These are phyloP conservation scores for Perca fluviatilis DNA, from an alignment of 2,113 vertebrate species.

Conservation along the genomic window DNA sequence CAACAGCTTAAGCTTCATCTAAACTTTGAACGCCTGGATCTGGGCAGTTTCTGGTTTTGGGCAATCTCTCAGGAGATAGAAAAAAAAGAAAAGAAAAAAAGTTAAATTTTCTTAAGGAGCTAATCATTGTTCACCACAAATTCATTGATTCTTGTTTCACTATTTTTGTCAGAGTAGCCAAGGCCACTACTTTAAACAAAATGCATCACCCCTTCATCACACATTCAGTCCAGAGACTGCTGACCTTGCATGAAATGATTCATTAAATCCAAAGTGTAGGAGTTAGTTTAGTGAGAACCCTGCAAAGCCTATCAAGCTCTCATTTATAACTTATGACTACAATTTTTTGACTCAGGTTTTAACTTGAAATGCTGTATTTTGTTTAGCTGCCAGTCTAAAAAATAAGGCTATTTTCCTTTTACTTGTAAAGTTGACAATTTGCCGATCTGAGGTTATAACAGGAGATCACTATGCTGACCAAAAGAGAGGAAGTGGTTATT, in stretches of 20 bases:
- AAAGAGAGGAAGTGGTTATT: background rate
- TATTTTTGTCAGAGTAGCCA: background rate
- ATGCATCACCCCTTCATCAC: background rate
- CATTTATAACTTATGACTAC: background rate
- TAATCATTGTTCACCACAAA: background rate
- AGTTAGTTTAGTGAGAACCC: background rate
- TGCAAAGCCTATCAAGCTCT: background rate
- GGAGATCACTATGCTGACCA: background rate
- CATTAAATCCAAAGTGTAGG: background rate
- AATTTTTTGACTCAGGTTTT: background rate
- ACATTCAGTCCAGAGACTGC: background rate
- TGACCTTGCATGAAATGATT: background rate
- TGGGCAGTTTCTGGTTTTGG: background rate
- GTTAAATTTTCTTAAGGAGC: background rate
- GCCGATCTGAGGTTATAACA: background rate
- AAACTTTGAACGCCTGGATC: background rate
- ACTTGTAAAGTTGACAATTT: slow-evolving; percentile 5
- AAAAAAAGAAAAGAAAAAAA: background rate
- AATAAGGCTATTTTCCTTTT: slow-evolving; percentile 7
- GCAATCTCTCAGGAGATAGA: background rate
- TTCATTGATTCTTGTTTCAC: background rate
- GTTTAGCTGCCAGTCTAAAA: slow-evolving; percentile 13
- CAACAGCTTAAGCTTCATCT: background rate
- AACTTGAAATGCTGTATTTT: background rate
- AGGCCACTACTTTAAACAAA: background rate